Evolutionary conservation across 2,113 vertebrate genomes (phyloP).

Genomic region (Menura novaehollandiae): DNA sequence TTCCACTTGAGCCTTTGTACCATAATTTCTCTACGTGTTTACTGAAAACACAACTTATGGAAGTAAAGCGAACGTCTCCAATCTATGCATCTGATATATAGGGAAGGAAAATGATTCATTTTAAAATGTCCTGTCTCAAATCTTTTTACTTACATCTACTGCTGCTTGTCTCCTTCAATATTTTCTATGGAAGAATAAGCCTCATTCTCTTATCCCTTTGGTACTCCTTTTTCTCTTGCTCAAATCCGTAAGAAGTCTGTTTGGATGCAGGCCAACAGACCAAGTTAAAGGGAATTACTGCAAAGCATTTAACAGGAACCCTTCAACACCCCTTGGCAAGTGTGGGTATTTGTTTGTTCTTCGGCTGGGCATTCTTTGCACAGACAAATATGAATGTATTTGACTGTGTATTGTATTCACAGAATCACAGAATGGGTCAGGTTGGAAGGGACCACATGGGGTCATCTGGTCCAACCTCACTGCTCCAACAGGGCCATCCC

Average conservation of each 20-base stretch:
- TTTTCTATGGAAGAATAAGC: neutral
- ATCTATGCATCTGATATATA: neutral
- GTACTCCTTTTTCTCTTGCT: neutral
- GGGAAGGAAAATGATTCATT: neutral
- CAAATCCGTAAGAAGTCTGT: neutral
- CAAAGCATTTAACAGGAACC: neutral
- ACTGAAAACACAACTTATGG: neutral
- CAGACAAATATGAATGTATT: neutral
- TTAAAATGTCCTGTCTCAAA: neutral
- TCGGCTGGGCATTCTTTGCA: neutral
- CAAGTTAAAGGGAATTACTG: neutral
- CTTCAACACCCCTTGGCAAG: accelerated
- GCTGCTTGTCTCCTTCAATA: neutral
- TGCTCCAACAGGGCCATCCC: neutral
- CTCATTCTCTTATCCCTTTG: neutral
- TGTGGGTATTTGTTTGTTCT: accelerated
- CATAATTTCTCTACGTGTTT: neutral
- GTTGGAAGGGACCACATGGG: neutral
- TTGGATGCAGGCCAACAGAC: neutral
- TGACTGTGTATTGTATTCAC: neutral
- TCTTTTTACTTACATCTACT: neutral
- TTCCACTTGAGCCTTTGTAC: neutral
- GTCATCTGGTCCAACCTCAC: neutral
- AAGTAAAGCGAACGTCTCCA: neutral
- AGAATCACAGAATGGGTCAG: neutral